phyloP scores from a whole-genome alignment of 2,113 vertebrate species.

The Microtus oregoni region DNA sequence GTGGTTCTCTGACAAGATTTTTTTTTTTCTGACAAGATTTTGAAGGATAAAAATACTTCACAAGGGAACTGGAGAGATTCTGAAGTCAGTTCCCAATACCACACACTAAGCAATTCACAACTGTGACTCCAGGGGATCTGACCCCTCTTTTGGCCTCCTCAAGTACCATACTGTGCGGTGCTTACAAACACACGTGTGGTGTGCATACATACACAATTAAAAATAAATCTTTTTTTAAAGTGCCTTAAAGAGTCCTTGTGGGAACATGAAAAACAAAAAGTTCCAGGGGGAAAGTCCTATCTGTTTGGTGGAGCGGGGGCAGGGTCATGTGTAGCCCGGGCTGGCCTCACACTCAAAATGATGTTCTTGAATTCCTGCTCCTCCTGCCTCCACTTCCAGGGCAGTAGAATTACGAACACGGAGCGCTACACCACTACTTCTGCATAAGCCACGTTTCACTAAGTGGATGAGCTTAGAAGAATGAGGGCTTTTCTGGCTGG shows the following conservation, averaged over 20 bases:
- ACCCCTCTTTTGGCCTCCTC: not conserved
- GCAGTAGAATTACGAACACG: not conserved
- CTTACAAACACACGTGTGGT: not conserved
- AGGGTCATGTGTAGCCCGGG: not conserved
- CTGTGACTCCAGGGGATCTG: not conserved
- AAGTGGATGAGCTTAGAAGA: no score
- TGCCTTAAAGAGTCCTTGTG: not conserved
- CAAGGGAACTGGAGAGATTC: not conserved
- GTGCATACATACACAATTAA: not conserved
- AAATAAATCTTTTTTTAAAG: not conserved
- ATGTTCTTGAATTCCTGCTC: not conserved
- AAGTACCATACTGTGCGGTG: not conserved
- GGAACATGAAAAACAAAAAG: not conserved
- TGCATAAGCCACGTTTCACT: not conserved
- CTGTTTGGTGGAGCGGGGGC: not conserved
- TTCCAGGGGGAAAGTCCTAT: not conserved
- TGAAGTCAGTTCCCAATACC: not conserved
- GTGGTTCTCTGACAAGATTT: no score
- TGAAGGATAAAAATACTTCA: constrained; percentile 2
- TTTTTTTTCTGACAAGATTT: no score
- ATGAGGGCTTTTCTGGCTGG: no score
- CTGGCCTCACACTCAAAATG: not conserved
- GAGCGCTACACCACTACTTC: not conserved
- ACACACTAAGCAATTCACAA: not conserved
- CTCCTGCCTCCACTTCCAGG: not conserved